These are phyloP conservation scores for Alosa alosa DNA, from an alignment of 2,113 vertebrate species.

Conservation along the genomic window DNA sequence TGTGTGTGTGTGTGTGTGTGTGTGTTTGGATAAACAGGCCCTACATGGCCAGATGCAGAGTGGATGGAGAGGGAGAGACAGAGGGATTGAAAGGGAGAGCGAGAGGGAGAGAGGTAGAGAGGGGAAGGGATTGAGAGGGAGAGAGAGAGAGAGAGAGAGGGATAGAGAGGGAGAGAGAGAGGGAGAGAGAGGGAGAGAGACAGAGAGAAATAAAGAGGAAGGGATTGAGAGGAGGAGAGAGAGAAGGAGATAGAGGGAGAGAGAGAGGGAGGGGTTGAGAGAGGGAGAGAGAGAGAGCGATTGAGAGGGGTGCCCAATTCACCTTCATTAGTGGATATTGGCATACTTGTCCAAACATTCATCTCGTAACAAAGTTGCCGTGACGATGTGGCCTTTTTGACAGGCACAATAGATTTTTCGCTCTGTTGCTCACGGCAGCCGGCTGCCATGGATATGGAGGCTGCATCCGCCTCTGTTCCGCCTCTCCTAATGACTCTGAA, in stretches of 20 bases:
- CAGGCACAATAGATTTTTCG: conserved; percentile 52
- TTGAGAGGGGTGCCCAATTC: conserved; percentile 51
- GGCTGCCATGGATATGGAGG: neutral
- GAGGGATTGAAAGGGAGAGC: neutral
- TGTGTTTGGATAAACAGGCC: conserved; percentile 36
- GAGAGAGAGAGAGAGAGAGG: neutral
- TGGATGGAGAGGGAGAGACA: neutral
- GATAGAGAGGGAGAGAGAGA: neutral
- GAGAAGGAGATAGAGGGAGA: neutral
- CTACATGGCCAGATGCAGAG: conserved; percentile 25
- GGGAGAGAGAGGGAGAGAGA: neutral
- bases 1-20: no score
- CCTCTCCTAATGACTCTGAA: neutral
- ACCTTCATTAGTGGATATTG: conserved; percentile 63
- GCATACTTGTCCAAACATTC: conserved; percentile 56
- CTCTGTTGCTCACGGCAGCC: conserved; percentile 41
- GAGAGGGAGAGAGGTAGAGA: neutral
- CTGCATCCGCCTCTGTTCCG: neutral
- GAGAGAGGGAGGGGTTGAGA: neutral
- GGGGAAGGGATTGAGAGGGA: neutral
- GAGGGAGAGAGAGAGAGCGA: neutral
- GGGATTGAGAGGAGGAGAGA: neutral
- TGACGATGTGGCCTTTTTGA: conserved; percentile 56
- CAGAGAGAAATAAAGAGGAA: neutral
- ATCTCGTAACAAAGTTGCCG: conserved; percentile 52